Evolutionary conservation across 2,888 invertebrate genomes (phyloP).

Genomic region (Lycia hirtaria): DNA sequence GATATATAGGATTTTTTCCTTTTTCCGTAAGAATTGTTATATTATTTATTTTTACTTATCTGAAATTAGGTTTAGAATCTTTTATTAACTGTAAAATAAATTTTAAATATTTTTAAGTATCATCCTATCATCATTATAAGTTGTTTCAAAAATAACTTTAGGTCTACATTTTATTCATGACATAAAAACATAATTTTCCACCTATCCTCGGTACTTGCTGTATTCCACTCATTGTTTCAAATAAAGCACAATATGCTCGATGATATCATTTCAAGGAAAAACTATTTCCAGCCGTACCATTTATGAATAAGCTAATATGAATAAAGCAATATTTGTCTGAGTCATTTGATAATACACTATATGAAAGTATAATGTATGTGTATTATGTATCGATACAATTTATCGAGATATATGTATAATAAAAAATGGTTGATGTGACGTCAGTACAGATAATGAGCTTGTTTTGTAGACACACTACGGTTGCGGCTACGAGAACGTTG

Average conservation of each 20-base stretch:
- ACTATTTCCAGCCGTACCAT: slow-evolving; percentile 40
- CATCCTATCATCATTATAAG: too few relatives aligned
- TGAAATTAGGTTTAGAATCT: too few relatives aligned
- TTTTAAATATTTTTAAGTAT: too few relatives aligned
- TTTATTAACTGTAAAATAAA: too few relatives aligned
- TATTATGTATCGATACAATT: background rate
- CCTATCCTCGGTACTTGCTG: slow-evolving; percentile 21
- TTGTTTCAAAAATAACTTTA: too few relatives aligned
- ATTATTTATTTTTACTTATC: too few relatives aligned
- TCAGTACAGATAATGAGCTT: slow-evolving; percentile 9
- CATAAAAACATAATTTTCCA: background rate
- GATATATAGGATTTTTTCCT: too few relatives aligned
- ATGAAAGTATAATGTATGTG: background rate
- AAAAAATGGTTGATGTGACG: slow-evolving; percentile 1
- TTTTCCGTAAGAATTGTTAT: too few relatives aligned
- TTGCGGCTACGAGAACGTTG: background rate
- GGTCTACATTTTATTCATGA: too few relatives aligned
- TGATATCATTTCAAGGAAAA: slow-evolving; percentile 59
- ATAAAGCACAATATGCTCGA: slow-evolving; percentile 46
- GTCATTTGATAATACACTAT: background rate
- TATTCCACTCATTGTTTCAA: slow-evolving; percentile 49
- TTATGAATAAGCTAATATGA: slow-evolving; percentile 40
- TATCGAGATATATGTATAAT: background rate
- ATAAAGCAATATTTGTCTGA: slow-evolving; percentile 16
- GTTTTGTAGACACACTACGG: slow-evolving; percentile 19